These are phyloP conservation scores for Phthorimaea operculella DNA, from an alignment of 1,140 invertebrate species.

Conservation along the genomic window DNA sequence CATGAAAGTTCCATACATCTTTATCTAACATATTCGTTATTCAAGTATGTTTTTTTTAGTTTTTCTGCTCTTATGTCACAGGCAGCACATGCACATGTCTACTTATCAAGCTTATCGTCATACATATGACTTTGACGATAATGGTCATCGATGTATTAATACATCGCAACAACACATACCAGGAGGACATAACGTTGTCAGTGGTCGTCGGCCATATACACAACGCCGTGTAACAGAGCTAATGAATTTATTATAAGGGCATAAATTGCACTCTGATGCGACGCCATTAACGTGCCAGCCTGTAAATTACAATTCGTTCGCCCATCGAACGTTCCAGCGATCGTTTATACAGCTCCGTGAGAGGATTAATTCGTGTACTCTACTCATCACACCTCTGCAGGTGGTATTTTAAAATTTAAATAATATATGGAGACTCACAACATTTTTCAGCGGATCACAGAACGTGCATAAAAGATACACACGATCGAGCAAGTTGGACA, in stretches of 20 bases:
- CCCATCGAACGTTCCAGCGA: slow-evolving; percentile 34
- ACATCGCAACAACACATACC: background rate
- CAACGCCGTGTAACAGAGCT: slow-evolving; percentile 23
- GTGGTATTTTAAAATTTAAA: no score
- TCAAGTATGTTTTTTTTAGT: no score
- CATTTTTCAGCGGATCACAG: no score
- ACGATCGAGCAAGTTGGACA: no score
- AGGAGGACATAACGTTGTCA: slow-evolving; percentile 20
- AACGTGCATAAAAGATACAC: no score
- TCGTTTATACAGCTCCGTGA: slow-evolving; percentile 51
- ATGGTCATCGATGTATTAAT: background rate
- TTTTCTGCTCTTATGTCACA: no score
- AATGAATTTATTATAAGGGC: slow-evolving; percentile 64
- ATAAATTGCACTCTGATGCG: slow-evolving; percentile 60
- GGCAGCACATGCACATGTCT: no score
- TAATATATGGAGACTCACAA: no score
- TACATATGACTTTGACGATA: background rate
- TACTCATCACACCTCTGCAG: slow-evolving; percentile 10
- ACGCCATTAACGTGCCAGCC: slow-evolving; percentile 50
- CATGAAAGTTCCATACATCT: no score
- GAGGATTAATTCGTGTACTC: slow-evolving; percentile 37
- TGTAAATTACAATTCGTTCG: slow-evolving; percentile 58
- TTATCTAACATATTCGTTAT: no score
- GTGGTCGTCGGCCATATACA: slow-evolving; percentile 19
- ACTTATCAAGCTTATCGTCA: background rate